Base-by-base conservation (phyloP, 2,888 invertebrate species). In the Amblyjoppa fuscipennis region DNA sequence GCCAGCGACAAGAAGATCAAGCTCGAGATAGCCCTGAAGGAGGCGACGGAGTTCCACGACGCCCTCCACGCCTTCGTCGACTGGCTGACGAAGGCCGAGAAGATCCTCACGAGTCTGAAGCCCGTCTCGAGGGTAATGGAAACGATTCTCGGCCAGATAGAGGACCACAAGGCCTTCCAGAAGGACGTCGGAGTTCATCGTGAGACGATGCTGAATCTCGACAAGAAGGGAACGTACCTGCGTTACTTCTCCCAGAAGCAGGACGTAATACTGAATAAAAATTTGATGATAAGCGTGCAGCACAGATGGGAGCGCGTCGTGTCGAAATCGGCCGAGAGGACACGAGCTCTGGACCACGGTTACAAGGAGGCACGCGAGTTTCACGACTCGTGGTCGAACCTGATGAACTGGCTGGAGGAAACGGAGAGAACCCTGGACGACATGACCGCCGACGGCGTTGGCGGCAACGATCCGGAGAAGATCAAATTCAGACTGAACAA, bases 191-290 rank as follows among this genome's bases (percentile, higher is more conserved):
- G 98, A 13, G 96, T 97, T 0, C 99, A 99, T 94, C 96, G 99
- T 3, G 99, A 99, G 94, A 97, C 97, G 0, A 98, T 99, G 98
- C 95, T 99, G 0, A 97, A 98, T 90, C 95, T 99, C 86, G 99
- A 99, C 95, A 99, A 99, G 95, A 98, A 98, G 94, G 99, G 99
- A 88, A 99, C 99, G 0, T 99, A 99, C 92, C 96, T 99, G 79
- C 99, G 99, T 94, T 99, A 99, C 95, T 99, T 99, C 95, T 99
- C 99, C 91, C 99, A 99, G 95, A 99, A 99, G 94, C 99, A 99
- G 93, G 99, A 99, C 94, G 99, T 99, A 0, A 99, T 99, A 91
- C 96, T 99, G 38, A 99, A 99, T 93, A 99, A 99, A 95, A 99
- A 99, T 94, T 95, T 99, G 84, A 95, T 99, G 79, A 98, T 99